Base-by-base conservation (phyloP, 1,140 invertebrate species). In the Saccostrea cuccullata region DNA sequence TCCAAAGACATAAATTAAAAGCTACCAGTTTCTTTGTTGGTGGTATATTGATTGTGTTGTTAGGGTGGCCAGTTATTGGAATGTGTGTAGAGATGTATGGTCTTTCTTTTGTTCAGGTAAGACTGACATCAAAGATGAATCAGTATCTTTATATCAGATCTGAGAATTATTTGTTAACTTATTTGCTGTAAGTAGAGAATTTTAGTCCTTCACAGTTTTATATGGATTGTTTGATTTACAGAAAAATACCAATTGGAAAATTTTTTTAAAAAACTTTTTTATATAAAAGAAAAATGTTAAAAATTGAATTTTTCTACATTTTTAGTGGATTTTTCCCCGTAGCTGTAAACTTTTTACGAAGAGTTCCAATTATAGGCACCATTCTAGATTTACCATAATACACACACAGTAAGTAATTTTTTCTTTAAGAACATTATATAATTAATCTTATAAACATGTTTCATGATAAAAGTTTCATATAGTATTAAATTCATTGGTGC, bases 1-100 rank as follows among this genome's bases (percentile, higher is more conserved):
- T 99, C 95, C 99, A 99, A 96, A 96, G 97, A 87, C 98, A 99
- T 94, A 99, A 99, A 96, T 94, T 98, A 8, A 98, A 97, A 96
- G 99, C 97, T 0, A 98, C 98, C 12, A 95, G 96, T 12, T 97
- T 98, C 17, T 99, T 99, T 95, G 98, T 99, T 94, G 98, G 98
- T 26, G 99, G 99, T 11, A 98, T 99, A 91, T 95, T 97, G 8
- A 96, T 99, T 85, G 98, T 99, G 36, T 95, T 99, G n/a, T 93
- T 99, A 70, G 99, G 99, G 64, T 99, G 98, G 97, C 98, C 99
- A 2, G 95, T 99, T 83, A 95, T 99, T 91, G 99, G 99, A 87
- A 99, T 99, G 97, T 96, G 98, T 82, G 96, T 99, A 92, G 99
- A 99, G 96, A 96, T 97, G 26, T 97, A 96, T 95, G 96, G 96